Evolutionary conservation across 1,140 invertebrate genomes (phyloP).

Genomic region (Acromyrmex heyeri): DNA sequence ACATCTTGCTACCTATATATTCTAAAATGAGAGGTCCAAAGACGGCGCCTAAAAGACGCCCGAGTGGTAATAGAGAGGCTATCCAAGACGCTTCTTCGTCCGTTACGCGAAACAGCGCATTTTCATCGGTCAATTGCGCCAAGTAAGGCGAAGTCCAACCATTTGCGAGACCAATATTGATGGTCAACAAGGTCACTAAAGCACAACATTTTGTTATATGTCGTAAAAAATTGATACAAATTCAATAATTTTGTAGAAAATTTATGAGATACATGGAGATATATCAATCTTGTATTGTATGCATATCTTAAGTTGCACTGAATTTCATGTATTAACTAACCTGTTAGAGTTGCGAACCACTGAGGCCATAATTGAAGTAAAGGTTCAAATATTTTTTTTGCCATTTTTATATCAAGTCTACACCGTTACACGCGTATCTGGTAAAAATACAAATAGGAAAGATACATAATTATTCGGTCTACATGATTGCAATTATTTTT

Average conservation of each 20-base stretch:
- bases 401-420: neutral
- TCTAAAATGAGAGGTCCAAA: conserved; percentile 81
- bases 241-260: neutral
- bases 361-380: conserved; percentile 51
- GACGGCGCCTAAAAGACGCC: conserved; percentile 81
- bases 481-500: neutral
- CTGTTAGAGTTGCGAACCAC: conserved; percentile 30
- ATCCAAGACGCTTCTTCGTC: conserved; percentile 89
- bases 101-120: conserved; percentile 87
- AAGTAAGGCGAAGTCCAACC: conserved; percentile 89
- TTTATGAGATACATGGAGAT: neutral
- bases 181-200: conserved; percentile 80
- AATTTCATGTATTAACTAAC: conserved; percentile 33
- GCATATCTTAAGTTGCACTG: neutral
- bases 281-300: neutral
- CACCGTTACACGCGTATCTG: neutral
- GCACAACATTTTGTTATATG: conserved; percentile 38
- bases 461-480: neutral
- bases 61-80: conserved; percentile 87
- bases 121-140: conserved; percentile 83
- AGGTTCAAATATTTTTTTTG: conserved; percentile 16
- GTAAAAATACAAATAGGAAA: neutral
- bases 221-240: neutral
- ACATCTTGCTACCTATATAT: conserved; percentile 89
- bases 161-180: conserved; percentile 80